Conservation (phyloP, 2,888 invertebrate genomes). For the Strigamia crassipes region DNA sequence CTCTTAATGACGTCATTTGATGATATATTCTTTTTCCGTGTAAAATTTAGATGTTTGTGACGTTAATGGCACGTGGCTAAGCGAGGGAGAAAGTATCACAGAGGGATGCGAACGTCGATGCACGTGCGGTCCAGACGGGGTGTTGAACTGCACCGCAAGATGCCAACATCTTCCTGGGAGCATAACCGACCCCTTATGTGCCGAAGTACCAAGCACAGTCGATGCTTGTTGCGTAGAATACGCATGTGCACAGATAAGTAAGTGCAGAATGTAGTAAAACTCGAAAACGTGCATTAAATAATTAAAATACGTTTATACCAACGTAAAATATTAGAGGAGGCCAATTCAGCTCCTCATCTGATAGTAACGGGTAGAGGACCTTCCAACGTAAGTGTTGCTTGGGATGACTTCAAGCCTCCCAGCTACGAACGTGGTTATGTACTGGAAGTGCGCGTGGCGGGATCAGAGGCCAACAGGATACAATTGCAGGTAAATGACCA, state of each 20-base stretch:
- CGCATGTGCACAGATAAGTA: constrained; percentile 47
- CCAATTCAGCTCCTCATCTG: constrained; percentile 53
- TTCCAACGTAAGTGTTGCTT: constrained; percentile 54
- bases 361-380: constrained; percentile 54
- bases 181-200: constrained; percentile 47
- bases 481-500: constrained; percentile 45
- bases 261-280: neutral
- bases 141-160: constrained; percentile 71
- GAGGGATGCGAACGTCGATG: constrained; percentile 81
- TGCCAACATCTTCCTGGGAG: constrained; percentile 38
- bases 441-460: constrained; percentile 53
- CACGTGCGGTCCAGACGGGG: constrained; percentile 70
- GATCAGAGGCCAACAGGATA: constrained; percentile 39
- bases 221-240: constrained; percentile 50
- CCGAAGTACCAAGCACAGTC: constrained; percentile 48
- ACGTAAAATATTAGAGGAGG: constrained; percentile 46
- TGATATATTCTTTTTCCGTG: constrained; percentile 14
- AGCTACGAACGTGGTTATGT: constrained; percentile 54
- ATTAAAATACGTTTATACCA: neutral
- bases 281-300: neutral
- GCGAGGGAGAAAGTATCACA: constrained; percentile 71
- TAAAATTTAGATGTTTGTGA: constrained; percentile 47
- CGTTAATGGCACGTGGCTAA: constrained; percentile 45
- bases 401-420: constrained; percentile 56
- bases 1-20: constrained; percentile 30